Evolutionary conservation across 2,888 invertebrate genomes (phyloP).

Genomic region (Philonicus albiceps): DNA sequence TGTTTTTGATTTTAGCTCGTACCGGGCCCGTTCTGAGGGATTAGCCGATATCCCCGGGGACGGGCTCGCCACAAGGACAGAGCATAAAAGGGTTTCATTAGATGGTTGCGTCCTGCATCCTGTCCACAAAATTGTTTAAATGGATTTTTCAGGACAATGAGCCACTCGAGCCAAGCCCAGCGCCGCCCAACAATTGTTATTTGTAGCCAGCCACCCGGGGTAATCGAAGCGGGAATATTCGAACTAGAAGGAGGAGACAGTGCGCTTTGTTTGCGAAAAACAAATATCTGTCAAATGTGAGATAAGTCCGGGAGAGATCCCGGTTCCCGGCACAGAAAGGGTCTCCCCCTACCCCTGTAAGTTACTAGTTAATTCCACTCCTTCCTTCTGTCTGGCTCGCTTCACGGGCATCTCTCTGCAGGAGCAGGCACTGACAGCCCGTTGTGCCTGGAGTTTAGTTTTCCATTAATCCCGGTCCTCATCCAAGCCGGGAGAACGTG

Average conservation of each 20-base stretch:
- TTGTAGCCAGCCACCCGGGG: not conserved
- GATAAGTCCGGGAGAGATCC: slow-evolving; percentile 3
- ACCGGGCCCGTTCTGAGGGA: slow-evolving; percentile 1
- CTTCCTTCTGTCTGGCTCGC: not conserved
- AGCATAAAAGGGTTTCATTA: slow-evolving; percentile 5
- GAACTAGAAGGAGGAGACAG: not conserved
- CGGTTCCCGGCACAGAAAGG: not conserved
- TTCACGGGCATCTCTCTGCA: not conserved
- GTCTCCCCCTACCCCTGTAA: not conserved
- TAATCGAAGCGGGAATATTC: slow-evolving; percentile 9
- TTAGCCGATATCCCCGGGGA: slow-evolving; percentile 24
- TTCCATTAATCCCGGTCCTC: not conserved
- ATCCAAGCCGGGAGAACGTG: not conserved
- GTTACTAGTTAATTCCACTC: not conserved
- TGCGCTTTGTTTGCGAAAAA: slow-evolving; percentile 31
- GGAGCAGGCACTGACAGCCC: not conserved
- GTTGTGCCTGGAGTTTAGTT: not conserved
- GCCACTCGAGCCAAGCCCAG: not conserved
- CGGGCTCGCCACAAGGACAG: not conserved
- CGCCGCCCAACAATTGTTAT: slow-evolving; percentile 5
- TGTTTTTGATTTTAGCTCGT: slow-evolving; percentile 32
- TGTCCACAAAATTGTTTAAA: slow-evolving; percentile 16
- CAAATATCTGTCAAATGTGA: slow-evolving; percentile 43
- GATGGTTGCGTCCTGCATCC: not conserved
- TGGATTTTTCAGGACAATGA: slow-evolving; percentile 31